Base-by-base conservation (phyloP, 1,140 invertebrate genomes). In the Musca domestica region DNA sequence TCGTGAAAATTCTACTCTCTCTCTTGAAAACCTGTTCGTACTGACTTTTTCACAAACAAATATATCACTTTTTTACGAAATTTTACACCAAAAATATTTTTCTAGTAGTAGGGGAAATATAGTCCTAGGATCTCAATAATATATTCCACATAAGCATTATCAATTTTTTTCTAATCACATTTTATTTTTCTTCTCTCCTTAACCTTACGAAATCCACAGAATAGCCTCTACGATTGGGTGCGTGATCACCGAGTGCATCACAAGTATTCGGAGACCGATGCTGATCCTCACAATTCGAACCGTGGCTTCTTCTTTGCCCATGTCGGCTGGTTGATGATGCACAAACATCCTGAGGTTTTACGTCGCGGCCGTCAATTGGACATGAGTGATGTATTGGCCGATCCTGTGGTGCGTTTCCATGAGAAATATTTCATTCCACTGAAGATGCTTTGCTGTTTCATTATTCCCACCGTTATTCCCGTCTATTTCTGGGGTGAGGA, bases 251-350 rank as follows among this genome's bases (percentile, higher is more conserved):
- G 94, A 12, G 88, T 95, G 1, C 95, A 97, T 76, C 95, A 97
- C 80, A 95, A 95, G 78, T 94, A 88, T 83, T 90, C 90, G 0
- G 95, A 97, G 75, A 95, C 94, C 0, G 88, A 93, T 74, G 94
- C 93, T 0, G 95, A 97, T 83, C 95, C 95, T 0, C 94, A 96
- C 76, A 92, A 96, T 76, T 89, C 89, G 6, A 89, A 88, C 48
- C 85, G 94, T n/a, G 95, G 95, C 0, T 95, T 96, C 82, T 96
- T 95, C 83, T 97, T 95, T 82, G 84, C 94, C 0, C 95, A 96
- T 74, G 88, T 96, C 27, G 95, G 95, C 1, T 97, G 95, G 95
- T 84, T 96, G 71, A 88, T 93, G 88, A 86, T 88, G 83, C 85
- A 87, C 63, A 96, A 96, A 81, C 93, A 95, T 81, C 92, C 92